phyloP scores from a whole-genome alignment of 2,888 invertebrate species.

The Papilio gigon region DNA sequence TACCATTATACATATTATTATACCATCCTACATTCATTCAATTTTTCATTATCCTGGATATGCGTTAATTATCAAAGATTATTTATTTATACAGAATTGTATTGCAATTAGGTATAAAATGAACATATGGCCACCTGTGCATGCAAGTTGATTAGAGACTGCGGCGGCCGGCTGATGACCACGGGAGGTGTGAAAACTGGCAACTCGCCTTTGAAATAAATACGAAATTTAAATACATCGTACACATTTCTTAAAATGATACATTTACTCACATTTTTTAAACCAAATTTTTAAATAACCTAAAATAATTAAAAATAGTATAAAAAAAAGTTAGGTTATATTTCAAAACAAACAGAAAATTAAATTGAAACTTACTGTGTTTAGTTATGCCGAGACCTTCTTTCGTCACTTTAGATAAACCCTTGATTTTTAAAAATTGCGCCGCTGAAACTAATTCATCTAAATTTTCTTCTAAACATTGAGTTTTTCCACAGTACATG shows the following conservation, averaged over 20 bases:
- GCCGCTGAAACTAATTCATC: constrained; percentile 87
- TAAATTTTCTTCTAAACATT: constrained; percentile 85
- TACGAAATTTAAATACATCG: background rate
- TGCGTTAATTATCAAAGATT: background rate
- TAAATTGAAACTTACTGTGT: constrained; percentile 61
- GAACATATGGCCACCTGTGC: constrained; percentile 61
- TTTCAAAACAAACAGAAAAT: background rate
- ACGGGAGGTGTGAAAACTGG: constrained; percentile 77
- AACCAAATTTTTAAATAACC: background rate
- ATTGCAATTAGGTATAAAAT: background rate
- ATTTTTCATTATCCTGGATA: background rate
- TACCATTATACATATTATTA: background rate
- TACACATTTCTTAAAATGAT: background rate
- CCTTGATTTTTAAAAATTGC: constrained; percentile 86
- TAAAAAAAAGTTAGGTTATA: constrained; percentile 13
- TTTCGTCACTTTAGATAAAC: constrained; percentile 81
- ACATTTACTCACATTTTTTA: background rate
- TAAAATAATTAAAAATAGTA: no score
- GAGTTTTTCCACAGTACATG: constrained; percentile 90
- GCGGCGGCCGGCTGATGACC: constrained; percentile 75
- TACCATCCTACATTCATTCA: background rate
- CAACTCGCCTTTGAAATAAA: constrained; percentile 63
- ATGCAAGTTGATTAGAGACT: constrained; percentile 71
- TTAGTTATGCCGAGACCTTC: constrained; percentile 76
- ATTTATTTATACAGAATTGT: no score